These are phyloP conservation scores for Brachionus paranguensis DNA, from an alignment of 1,140 invertebrate genomes.

Conservation along the genomic window DNA sequence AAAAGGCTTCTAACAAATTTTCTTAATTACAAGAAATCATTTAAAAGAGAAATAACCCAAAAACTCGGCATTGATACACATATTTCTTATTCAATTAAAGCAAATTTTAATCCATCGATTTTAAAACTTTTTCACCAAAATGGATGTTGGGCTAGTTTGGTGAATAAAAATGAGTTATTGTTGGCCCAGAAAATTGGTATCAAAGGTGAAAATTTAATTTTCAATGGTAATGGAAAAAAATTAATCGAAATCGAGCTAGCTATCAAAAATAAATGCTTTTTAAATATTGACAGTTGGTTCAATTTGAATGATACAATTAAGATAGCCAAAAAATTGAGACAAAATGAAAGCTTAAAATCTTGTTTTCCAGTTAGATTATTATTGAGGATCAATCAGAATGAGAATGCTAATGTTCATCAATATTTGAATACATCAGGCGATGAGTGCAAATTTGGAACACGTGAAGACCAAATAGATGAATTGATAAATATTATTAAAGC, in stretches of 20 bases:
- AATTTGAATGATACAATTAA: conserved; percentile 48
- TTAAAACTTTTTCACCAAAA: conserved; percentile 46
- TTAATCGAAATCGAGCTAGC: conserved; percentile 53
- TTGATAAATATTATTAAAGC: conserved; percentile 41
- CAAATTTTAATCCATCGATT: conserved; percentile 50
- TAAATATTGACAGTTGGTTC: conserved; percentile 55
- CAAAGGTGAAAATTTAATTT: conserved; percentile 42
- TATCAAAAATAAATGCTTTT: conserved; percentile 46
- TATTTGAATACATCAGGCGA: conserved; percentile 46
- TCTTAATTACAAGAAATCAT: not conserved
- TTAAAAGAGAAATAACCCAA: not conserved
- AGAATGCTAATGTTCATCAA: conserved; percentile 44
- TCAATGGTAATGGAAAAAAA: conserved; percentile 56
- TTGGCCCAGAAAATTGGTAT: conserved; percentile 47
- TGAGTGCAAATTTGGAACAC: conserved; percentile 49
- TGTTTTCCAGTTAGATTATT: conserved; percentile 13
- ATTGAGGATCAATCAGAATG: not conserved
- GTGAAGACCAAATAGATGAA: conserved; percentile 42
- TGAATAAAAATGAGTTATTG: conserved; percentile 54
- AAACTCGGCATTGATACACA: not conserved
- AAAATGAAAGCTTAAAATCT: conserved; percentile 44
- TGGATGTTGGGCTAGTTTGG: conserved; percentile 47
- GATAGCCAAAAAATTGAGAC: conserved; percentile 42
- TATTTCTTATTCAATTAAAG: conserved; percentile 40
- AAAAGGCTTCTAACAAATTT: not conserved